A percentile compares a stretch with the other conserved stretches of the same genome.
Evolutionary conservation across 2,888 invertebrate species (phyloP).

Genomic region (Geophilus truncorum): DNA sequence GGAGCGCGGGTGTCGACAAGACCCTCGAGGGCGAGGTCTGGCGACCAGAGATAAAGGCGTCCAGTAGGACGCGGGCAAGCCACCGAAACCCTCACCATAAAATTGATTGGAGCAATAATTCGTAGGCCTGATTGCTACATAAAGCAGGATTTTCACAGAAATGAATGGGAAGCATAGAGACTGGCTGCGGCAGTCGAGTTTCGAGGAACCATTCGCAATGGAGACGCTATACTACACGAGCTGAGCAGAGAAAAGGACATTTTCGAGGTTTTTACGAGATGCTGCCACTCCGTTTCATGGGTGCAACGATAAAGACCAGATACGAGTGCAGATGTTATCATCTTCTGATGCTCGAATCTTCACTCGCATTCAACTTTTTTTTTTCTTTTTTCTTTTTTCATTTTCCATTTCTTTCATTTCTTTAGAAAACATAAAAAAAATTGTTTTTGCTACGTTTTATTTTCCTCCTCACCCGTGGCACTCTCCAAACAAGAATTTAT

Average conservation of each 20-base stretch:
- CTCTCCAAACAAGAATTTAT: neutral
- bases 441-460: neutral
- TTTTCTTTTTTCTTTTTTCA: neutral
- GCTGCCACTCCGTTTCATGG: constrained; percentile 14
- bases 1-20: constrained; percentile 7
- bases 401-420: neutral
- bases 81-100: constrained; percentile 29
- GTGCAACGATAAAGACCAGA: constrained; percentile 21
- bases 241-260: constrained; percentile 1
- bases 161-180: constrained; percentile 30
- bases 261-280: constrained; percentile 21
- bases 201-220: constrained; percentile 13
- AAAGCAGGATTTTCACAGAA: constrained; percentile 32
- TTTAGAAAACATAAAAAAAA: neutral
- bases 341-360: neutral
- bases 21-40: constrained; percentile 31
- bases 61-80: constrained; percentile 12
- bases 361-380: neutral
- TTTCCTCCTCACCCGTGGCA: too few species aligned
- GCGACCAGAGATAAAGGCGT: constrained; percentile 33
- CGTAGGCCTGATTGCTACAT: constrained; percentile 30
- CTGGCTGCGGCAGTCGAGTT: neutral
- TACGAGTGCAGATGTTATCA: constrained; percentile 27
- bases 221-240: neutral
- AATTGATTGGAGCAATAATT: constrained; percentile 28